A percentile compares a stretch with the other conserved stretches of the same genome.
These are phyloP conservation scores for Meliscaeva auricollis DNA, from an alignment of 2,888 invertebrate species.

Conservation along the genomic window DNA sequence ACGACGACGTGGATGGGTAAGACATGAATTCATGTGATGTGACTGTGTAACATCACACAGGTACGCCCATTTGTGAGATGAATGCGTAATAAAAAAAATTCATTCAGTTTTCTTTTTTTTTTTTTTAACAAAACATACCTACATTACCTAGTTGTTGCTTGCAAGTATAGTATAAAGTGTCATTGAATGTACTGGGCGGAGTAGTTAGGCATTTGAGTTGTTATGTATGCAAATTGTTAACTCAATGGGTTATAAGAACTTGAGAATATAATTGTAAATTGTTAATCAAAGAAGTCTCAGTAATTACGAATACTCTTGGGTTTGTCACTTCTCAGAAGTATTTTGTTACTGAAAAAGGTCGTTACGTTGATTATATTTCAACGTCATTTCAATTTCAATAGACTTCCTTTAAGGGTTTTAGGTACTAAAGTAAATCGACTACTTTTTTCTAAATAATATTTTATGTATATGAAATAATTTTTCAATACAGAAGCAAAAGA, in stretches of 20 bases:
- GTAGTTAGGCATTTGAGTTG: slow-evolving; percentile 34
- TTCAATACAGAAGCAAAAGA: too few relatives aligned
- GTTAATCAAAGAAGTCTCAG: slow-evolving; percentile 32
- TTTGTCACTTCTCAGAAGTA: slow-evolving; percentile 56
- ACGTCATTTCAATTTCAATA: slow-evolving; percentile 18
- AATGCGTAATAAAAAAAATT: slow-evolving; percentile 47
- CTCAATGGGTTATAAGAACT: slow-evolving; percentile 47
- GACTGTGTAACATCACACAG: slow-evolving; percentile 25
- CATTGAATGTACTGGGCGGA: slow-evolving; percentile 47
- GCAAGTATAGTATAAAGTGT: slow-evolving; percentile 39
- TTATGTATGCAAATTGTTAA: slow-evolving; percentile 67
- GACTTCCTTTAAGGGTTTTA: background rate
- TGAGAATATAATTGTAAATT: slow-evolving; percentile 48
- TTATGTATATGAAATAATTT: too few relatives aligned
- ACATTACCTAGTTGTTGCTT: slow-evolving; percentile 33
- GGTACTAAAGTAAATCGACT: too few relatives aligned
- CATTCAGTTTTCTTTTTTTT: slow-evolving; percentile 17
- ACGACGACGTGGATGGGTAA: slow-evolving; percentile 6
- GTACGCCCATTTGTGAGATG: slow-evolving; percentile 44
- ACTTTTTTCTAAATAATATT: too few relatives aligned
- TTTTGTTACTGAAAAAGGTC: slow-evolving; percentile 48
- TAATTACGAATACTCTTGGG: slow-evolving; percentile 21
- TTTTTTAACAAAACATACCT: background rate
- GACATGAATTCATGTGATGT: slow-evolving; percentile 32
- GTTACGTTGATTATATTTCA: slow-evolving; percentile 5